Conservation (phyloP, 2,113 vertebrate genomes). For the Actinemys pallida region DNA sequence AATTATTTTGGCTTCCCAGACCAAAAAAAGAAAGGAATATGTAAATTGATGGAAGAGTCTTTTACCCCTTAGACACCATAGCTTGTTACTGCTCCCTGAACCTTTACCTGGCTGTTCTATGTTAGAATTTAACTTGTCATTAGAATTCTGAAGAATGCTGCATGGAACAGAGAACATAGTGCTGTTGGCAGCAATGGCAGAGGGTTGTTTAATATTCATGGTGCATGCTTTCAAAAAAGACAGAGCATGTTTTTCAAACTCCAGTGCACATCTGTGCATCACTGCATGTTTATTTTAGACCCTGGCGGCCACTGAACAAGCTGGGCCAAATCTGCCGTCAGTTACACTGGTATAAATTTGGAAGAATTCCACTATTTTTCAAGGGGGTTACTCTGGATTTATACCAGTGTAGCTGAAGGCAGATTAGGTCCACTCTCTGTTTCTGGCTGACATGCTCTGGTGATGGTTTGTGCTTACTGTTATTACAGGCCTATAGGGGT, state of each 20-base stretch:
- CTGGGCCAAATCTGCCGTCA: background rate
- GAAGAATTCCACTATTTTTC: background rate
- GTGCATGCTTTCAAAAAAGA: background rate
- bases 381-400: background rate
- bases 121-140: conserved; percentile 27
- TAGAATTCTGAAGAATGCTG: background rate
- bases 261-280: background rate
- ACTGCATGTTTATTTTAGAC: background rate
- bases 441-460: background rate
- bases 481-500: background rate
- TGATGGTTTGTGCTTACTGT: background rate
- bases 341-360: background rate
- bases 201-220: conserved; percentile 46
- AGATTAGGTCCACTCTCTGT: background rate
- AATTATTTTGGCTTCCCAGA: background rate
- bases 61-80: background rate
- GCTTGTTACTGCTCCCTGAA: background rate
- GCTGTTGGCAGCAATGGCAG: conserved; percentile 22
- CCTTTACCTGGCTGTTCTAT: background rate
- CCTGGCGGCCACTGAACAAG: background rate
- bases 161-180: background rate
- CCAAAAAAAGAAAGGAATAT: background rate
- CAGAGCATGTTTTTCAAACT: conserved; percentile 22
- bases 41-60: background rate
- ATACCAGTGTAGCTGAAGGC: background rate